Conservation (phyloP, 2,888 invertebrate species). For the Cerastis rubricosa region DNA sequence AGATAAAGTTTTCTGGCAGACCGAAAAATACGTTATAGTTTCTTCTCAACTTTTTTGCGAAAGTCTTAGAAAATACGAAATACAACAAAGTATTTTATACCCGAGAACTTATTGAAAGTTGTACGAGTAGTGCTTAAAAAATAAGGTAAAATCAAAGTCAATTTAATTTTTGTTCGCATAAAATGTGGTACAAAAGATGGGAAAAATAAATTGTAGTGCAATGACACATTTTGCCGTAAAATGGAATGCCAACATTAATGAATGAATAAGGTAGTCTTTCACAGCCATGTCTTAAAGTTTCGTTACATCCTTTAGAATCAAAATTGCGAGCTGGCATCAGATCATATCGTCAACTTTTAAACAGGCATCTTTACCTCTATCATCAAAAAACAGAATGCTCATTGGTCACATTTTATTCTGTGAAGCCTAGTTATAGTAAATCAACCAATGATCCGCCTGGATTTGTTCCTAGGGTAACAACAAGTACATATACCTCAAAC, state of each 20-base stretch:
- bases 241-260: too few species aligned
- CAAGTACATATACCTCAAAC: neutral
- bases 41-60: slow-evolving; percentile 25
- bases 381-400: neutral
- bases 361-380: neutral
- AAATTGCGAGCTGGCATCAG: too few species aligned
- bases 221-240: too few species aligned
- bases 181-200: too few species aligned
- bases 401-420: neutral
- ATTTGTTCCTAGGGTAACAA: neutral
- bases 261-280: neutral
- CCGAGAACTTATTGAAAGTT: neutral
- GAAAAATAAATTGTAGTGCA: too few species aligned
- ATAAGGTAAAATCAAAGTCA: too few species aligned
- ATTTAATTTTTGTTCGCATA: too few species aligned
- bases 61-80: slow-evolving; percentile 1
- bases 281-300: neutral
- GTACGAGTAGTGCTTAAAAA: neutral
- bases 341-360: neutral
- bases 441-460: neutral
- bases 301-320: neutral
- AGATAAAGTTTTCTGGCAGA: slow-evolving; percentile 50
- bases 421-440: neutral
- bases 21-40: slow-evolving; percentile 23
- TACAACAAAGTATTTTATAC: neutral